These are phyloP conservation scores for Latheticus oryzae DNA, from an alignment of 2,888 invertebrate species.

Conservation along the genomic window DNA sequence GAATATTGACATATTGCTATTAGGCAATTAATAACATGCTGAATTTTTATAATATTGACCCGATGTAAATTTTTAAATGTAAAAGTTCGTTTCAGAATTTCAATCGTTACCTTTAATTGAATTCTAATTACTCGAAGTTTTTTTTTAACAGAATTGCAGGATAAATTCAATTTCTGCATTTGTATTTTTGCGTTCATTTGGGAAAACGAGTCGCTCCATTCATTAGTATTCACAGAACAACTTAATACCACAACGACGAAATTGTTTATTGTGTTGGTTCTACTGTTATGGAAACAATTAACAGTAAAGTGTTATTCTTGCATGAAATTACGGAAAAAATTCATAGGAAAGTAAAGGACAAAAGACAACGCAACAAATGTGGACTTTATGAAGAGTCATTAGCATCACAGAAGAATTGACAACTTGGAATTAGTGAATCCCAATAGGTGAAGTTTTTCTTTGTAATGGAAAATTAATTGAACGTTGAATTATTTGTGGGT, in stretches of 20 bases:
- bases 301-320: conserved; percentile 9
- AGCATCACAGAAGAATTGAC: conserved; percentile 7
- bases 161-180: no score
- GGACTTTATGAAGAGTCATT: conserved; percentile 6
- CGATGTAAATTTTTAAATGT: no score
- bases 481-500: no score
- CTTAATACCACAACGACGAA: conserved; percentile 33
- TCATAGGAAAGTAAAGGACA: conserved; percentile 4
- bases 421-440: neutral
- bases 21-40: no score
- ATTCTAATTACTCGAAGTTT: no score
- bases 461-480: no score
- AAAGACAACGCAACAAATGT: neutral
- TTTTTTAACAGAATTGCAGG: no score
- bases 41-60: no score
- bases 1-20: no score
- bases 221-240: conserved; percentile 35
- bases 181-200: no score
- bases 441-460: neutral
- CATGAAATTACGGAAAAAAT: conserved; percentile 32
- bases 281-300: conserved; percentile 39
- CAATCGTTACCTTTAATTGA: no score
- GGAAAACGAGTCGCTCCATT: conserved; percentile 19
- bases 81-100: no score
- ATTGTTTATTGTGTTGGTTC: conserved; percentile 37